Evolutionary conservation across 1,140 invertebrate species (phyloP).

Genomic region (Hypsibius dujardini): DNA sequence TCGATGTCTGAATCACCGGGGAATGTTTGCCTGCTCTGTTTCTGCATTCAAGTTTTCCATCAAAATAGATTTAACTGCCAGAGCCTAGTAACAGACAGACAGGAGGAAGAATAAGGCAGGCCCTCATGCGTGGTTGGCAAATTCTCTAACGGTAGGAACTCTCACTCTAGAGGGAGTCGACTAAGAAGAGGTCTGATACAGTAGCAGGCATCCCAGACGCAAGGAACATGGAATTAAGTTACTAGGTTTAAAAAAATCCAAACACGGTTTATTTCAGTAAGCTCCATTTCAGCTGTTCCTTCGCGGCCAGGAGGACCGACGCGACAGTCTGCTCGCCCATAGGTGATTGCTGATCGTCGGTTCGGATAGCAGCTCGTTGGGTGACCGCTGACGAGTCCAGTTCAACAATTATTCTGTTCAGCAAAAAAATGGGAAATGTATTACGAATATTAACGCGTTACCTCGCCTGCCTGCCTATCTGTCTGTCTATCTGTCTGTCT

Average conservation of each 20-base stretch:
- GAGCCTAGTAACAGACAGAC: not conserved
- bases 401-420: constrained; percentile 72
- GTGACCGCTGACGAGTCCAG: constrained; percentile 78
- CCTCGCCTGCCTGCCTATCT: no score
- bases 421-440: constrained; percentile 23
- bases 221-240: no score
- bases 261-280: constrained; percentile 38
- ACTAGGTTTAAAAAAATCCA: not conserved
- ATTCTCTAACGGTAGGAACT: not conserved
- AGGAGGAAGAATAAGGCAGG: not conserved
- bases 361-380: constrained; percentile 71
- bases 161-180: not conserved
- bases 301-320: constrained; percentile 85
- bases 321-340: constrained; percentile 86
- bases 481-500: no score
- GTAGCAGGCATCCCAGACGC: no score
- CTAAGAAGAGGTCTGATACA: not conserved
- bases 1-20: no score
- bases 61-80: not conserved
- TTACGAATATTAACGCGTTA: no score
- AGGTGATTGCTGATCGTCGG: constrained; percentile 78
- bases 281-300: constrained; percentile 90
- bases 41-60: no score
- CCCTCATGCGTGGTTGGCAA: not conserved
- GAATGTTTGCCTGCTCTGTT: no score